Conservation (phyloP, 2,797 vertebrate species). For the Podarcis lilfordi region DNA sequence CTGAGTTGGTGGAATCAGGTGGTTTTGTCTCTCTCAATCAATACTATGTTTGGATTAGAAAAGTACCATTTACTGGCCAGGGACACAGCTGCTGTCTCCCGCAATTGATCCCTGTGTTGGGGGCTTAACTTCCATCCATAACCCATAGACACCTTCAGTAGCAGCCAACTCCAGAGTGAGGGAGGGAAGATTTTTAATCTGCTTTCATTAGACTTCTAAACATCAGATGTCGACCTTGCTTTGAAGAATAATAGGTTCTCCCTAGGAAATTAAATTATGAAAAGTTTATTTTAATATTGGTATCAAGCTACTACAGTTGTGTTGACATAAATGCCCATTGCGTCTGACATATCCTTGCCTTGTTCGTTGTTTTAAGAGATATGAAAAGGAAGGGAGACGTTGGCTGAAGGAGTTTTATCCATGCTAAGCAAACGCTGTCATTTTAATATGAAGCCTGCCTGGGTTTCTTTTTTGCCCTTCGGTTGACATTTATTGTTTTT, state of each 20-base stretch:
- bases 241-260: slow-evolving; percentile 65
- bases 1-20: background rate
- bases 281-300: slow-evolving; percentile 36
- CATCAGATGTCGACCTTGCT: slow-evolving; percentile 56
- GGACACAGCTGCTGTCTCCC: background rate
- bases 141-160: background rate
- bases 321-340: slow-evolving; percentile 28
- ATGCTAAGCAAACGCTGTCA: background rate
- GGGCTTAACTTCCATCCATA: background rate
- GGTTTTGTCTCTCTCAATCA: background rate
- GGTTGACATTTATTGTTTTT: slow-evolving; percentile 65
- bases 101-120: background rate
- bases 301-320: slow-evolving; percentile 15
- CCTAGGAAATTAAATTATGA: slow-evolving; percentile 59
- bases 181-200: slow-evolving; percentile 56
- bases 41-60: background rate
- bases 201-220: slow-evolving; percentile 49
- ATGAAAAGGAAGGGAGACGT: slow-evolving; percentile 15
- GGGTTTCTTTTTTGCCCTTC: slow-evolving; percentile 9
- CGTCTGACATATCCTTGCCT: background rate
- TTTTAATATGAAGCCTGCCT: slow-evolving; percentile 57
- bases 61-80: background rate
- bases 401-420: slow-evolving; percentile 1
- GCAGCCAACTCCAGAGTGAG: background rate
- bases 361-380: slow-evolving; percentile 24